Conservation (phyloP, 2,113 vertebrate species). For the Setophaga petechia region DNA sequence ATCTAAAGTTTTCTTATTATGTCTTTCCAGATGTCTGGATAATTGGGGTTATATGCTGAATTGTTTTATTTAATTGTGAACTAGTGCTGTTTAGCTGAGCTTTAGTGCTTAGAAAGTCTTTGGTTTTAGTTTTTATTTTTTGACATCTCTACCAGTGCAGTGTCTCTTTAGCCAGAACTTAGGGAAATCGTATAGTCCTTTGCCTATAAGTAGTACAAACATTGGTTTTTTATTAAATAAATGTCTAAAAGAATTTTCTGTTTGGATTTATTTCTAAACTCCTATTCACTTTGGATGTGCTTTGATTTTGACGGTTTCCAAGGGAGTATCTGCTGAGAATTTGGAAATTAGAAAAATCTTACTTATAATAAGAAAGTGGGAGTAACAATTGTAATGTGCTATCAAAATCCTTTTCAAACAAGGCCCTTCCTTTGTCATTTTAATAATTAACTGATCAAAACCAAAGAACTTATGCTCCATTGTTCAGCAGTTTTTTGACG, state of each 20-base stretch:
- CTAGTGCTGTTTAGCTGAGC: neutral
- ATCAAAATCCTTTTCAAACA: neutral
- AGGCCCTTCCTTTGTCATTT: neutral
- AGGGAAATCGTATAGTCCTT: neutral
- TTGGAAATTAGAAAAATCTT: constrained; percentile 12
- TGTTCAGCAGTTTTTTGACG: neutral
- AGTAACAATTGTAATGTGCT: neutral
- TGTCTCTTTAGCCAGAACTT: neutral
- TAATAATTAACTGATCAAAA: neutral
- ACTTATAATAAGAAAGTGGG: neutral
- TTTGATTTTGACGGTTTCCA: constrained; percentile 19
- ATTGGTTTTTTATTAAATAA: neutral
- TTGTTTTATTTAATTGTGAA: neutral
- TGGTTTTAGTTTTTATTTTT: neutral
- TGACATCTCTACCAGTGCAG: neutral
- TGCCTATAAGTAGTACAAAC: neutral
- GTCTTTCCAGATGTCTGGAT: neutral
- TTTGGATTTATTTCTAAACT: constrained; percentile 14
- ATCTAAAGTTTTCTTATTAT: neutral
- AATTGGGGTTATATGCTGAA: neutral
- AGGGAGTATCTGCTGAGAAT: neutral
- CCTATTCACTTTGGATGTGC: neutral
- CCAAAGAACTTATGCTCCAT: neutral
- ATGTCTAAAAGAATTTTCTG: neutral
- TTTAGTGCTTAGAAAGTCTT: neutral